A percentile compares a stretch with the other conserved stretches of the same genome.
Evolutionary conservation across 2,113 vertebrate species (phyloP).

Genomic region (Ochotona princeps): DNA sequence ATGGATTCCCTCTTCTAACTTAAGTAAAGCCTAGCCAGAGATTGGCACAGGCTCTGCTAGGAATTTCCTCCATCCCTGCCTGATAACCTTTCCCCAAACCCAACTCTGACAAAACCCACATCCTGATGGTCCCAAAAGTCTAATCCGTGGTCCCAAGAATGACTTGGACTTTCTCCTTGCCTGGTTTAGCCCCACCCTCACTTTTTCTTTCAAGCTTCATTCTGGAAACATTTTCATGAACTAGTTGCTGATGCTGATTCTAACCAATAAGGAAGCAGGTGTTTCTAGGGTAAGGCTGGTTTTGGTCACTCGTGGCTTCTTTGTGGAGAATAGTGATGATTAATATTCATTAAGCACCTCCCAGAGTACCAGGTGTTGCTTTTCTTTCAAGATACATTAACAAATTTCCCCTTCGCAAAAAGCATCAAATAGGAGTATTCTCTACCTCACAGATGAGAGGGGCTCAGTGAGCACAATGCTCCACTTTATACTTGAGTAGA

Average conservation of each 20-base stretch:
- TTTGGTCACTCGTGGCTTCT: background rate
- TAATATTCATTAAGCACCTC: background rate
- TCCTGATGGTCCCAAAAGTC: background rate
- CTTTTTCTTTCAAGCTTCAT: background rate
- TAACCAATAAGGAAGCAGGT: background rate
- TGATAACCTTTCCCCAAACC: background rate
- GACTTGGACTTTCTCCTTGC: background rate
- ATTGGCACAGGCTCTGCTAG: background rate
- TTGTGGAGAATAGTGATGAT: background rate
- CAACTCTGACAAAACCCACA: background rate
- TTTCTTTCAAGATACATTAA: background rate
- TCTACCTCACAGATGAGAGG: conserved; percentile 26
- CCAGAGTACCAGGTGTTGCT: background rate
- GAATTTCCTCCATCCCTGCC: background rate
- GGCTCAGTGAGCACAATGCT: background rate
- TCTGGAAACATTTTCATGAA: conserved; percentile 19
- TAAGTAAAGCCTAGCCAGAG: conserved; percentile 74
- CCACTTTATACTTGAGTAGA: background rate
- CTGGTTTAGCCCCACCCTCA: background rate
- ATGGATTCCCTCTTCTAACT: conserved; percentile 65
- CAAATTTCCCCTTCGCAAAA: background rate
- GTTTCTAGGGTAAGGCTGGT: background rate
- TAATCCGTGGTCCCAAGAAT: background rate
- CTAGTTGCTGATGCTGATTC: background rate
- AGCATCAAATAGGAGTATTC: background rate